Percentiles rank a stretch among this genome's conserved stretches.
Conservation (phyloP, 2,113 vertebrate species). For the Hypocryptadius cinnamomeus region DNA sequence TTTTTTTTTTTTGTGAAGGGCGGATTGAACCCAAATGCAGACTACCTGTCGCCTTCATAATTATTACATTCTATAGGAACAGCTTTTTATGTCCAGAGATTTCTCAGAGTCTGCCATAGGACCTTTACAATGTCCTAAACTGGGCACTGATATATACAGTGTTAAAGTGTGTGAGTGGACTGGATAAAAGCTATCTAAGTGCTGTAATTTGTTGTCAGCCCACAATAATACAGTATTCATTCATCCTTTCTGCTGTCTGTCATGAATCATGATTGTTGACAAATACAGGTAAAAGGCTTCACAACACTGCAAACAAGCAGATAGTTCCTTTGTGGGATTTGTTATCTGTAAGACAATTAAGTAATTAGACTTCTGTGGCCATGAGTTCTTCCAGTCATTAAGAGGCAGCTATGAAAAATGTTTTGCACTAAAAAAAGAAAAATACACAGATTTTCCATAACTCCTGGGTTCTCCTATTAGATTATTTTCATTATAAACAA, state of each 20-base stretch:
- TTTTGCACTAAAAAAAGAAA: neutral
- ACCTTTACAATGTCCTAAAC: neutral
- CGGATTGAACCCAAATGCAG: neutral
- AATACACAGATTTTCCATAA: neutral
- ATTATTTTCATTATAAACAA: neutral
- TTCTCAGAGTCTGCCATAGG: neutral
- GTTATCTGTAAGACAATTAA: neutral
- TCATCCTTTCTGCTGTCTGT: neutral
- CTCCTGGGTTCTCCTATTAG: neutral
- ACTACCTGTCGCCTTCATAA: neutral
- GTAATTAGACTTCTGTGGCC: neutral
- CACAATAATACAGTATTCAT: neutral
- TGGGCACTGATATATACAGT: neutral
- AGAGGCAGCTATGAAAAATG: neutral
- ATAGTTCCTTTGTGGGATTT: neutral
- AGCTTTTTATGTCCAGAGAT: neutral
- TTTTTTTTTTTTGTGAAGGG: neutral
- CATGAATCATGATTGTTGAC: slow-evolving; percentile 8
- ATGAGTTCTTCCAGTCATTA: neutral
- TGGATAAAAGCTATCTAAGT: slow-evolving; percentile 36
- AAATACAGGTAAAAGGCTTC: neutral
- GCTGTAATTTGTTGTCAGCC: slow-evolving; percentile 24
- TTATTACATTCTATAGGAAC: neutral
- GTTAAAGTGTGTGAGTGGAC: neutral
- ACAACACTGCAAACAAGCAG: neutral